These are phyloP conservation scores for Gambusia yucatana DNA, from an alignment of 2,797 vertebrate genomes.

Conservation along the genomic window DNA sequence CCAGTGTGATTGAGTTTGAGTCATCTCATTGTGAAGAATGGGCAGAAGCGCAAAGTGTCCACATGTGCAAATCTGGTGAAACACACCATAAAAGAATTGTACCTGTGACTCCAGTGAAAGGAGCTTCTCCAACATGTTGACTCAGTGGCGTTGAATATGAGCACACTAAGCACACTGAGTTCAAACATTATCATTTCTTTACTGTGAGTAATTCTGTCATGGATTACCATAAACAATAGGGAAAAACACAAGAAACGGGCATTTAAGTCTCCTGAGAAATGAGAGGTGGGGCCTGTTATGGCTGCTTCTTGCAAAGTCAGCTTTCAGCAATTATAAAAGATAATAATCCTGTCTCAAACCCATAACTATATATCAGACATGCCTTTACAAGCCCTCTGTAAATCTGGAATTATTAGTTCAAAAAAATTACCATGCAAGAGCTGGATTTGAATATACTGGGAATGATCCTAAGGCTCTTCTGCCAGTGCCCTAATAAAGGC, in stretches of 20 bases:
- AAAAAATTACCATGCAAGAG: not conserved
- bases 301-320: not conserved
- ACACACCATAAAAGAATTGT: not conserved
- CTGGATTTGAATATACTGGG: not conserved
- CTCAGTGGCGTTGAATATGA: not conserved
- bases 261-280: constrained; percentile 27
- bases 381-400: constrained; percentile 2
- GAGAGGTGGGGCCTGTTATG: constrained; percentile 12
- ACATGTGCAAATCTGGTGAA: not conserved
- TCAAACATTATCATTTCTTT: constrained; percentile 21
- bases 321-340: not conserved
- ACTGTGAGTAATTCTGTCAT: constrained; percentile 27
- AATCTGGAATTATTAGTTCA: constrained; percentile 8
- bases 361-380: constrained; percentile 1
- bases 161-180: not conserved
- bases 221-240: constrained; percentile 18
- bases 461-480: not conserved
- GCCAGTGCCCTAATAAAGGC: not conserved
- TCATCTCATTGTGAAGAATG: not conserved
- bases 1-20: not conserved
- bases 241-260: constrained; percentile 16
- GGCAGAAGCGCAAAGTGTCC: not conserved
- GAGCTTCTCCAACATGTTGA: not conserved
- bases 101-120: not conserved
- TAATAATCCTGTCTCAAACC: constrained; percentile 14